A percentile compares a stretch with the other conserved stretches of the same genome.
Evolutionary conservation across 2,113 vertebrate species (phyloP).

Genomic region (Phrynocephalus versicolor): DNA sequence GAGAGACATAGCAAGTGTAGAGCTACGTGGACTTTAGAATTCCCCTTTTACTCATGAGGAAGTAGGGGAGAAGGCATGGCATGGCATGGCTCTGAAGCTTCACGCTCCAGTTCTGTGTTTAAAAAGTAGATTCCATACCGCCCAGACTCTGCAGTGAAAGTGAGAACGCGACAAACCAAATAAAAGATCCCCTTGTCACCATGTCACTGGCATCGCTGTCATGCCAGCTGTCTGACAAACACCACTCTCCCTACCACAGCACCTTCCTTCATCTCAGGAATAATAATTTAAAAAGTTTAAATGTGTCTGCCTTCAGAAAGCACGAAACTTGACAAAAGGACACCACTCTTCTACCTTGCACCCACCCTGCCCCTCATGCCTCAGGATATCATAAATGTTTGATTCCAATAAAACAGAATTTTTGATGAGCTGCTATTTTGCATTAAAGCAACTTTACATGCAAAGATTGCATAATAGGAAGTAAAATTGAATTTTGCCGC

Average conservation of each 20-base stretch:
- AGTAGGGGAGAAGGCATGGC: neutral
- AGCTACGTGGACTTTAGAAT: too few relatives aligned
- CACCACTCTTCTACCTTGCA: slow-evolving; percentile 66
- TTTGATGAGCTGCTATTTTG: slow-evolving; percentile 70
- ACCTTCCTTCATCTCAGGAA: neutral
- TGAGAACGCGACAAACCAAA: neutral
- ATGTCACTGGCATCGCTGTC: neutral
- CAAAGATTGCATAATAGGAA: slow-evolving; percentile 74
- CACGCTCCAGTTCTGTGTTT: neutral
- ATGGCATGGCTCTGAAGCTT: neutral
- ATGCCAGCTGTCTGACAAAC: slow-evolving; percentile 6
- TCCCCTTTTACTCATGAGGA: too few relatives aligned
- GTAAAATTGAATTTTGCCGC: slow-evolving; percentile 73
- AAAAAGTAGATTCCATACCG: neutral
- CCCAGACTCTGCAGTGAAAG: neutral
- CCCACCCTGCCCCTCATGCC: slow-evolving; percentile 66
- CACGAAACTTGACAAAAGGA: slow-evolving; percentile 67
- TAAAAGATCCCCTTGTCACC: neutral
- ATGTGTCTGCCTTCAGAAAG: slow-evolving; percentile 64
- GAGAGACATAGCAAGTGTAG: too few relatives aligned
- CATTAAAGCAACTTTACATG: slow-evolving; percentile 75
- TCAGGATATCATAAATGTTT: slow-evolving; percentile 72
- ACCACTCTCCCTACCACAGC: neutral
- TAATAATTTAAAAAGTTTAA: slow-evolving; percentile 33
- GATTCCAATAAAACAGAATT: slow-evolving; percentile 75